Conservation (phyloP, 2,888 invertebrate species). For the Phyllotreta cruciferae region DNA sequence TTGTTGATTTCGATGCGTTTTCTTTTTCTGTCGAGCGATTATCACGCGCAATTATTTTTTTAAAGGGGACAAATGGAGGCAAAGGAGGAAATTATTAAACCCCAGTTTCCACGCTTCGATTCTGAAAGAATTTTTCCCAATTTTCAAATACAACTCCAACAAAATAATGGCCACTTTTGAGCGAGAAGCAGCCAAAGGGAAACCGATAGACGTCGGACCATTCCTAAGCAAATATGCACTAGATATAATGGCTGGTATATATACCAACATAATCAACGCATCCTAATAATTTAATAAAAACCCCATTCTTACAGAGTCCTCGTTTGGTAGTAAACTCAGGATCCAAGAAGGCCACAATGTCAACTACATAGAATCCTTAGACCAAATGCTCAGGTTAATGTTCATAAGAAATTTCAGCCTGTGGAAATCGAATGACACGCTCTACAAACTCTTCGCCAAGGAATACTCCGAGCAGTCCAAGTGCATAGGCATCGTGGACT, state of each 20-base stretch:
- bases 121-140: not conserved
- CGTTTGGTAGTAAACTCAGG: not conserved
- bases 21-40: too few species aligned
- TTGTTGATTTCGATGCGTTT: too few species aligned
- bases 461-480: not conserved
- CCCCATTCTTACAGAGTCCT: not conserved
- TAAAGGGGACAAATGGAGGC: conserved; percentile 1
- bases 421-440: not conserved
- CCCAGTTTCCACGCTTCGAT: not conserved
- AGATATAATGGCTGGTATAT: not conserved
- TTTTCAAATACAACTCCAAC: not conserved
- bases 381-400: not conserved
- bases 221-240: not conserved
- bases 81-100: conserved; percentile 1
- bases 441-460: conserved; percentile 2
- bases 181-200: conserved; percentile 1
- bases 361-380: not conserved
- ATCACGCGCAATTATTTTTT: too few species aligned
- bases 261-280: too few species aligned
- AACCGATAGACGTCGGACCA: not conserved
- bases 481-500: not conserved
- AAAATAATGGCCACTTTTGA: not conserved
- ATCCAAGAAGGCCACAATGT: not conserved
- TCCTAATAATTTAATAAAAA: too few species aligned
- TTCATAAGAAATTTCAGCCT: not conserved